Evolutionary conservation across 2,888 invertebrate species (phyloP).

Genomic region (Lasiommata megera): DNA sequence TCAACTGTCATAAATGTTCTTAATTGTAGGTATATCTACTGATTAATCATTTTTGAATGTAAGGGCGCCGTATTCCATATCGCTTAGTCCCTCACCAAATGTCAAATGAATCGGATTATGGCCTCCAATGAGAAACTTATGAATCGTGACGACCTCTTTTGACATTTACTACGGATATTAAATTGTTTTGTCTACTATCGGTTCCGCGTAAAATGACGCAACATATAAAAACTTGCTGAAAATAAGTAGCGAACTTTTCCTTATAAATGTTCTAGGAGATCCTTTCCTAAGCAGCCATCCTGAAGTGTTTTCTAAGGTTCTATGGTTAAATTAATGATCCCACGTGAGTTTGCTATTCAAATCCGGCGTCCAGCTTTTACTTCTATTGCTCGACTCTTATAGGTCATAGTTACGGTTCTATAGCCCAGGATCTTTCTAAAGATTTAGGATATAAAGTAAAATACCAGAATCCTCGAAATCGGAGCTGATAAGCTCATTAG

Average conservation of each 20-base stretch:
- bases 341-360: too few species aligned
- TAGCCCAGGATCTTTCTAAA: too few species aligned
- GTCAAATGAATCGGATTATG: conserved; percentile 6
- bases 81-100: neutral
- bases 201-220: conserved; percentile 6
- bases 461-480: too few species aligned
- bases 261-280: too few species aligned
- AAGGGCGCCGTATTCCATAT: neutral
- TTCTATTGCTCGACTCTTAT: too few species aligned
- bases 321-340: too few species aligned
- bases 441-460: too few species aligned
- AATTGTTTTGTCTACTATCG: conserved; percentile 7
- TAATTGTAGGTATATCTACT: neutral
- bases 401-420: too few species aligned
- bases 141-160: conserved; percentile 16
- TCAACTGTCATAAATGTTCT: neutral
- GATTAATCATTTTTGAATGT: neutral
- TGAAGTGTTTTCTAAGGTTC: too few species aligned
- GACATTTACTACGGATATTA: conserved; percentile 19
- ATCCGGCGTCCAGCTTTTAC: too few species aligned
- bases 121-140: conserved; percentile 14
- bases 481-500: too few species aligned
- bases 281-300: too few species aligned
- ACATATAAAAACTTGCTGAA: neutral
- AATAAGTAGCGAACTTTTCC: neutral